A percentile compares a stretch with the other conserved stretches of the same genome.
These are phyloP conservation scores for Allolobophora icterica DNA, from an alignment of 2,888 invertebrate genomes.

Conservation along the genomic window DNA sequence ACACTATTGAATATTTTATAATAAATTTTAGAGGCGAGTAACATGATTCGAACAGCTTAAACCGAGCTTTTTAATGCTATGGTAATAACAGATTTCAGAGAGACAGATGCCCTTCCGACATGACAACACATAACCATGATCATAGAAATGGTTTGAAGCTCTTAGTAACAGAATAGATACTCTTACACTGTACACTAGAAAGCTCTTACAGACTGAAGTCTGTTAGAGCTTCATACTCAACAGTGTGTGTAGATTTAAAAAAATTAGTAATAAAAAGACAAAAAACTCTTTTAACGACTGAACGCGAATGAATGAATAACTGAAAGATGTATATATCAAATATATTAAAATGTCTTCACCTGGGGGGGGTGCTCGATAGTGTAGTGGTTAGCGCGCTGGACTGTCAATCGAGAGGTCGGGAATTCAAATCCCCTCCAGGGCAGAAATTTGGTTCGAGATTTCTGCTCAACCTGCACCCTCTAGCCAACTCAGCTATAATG, in stretches of 20 bases:
- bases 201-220: not conserved
- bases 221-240: no score
- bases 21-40: not conserved
- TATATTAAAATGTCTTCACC: no score
- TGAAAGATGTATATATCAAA: no score
- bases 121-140: not conserved
- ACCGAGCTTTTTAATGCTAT: not conserved
- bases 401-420: no score
- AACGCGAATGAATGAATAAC: not conserved
- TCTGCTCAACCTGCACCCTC: no score
- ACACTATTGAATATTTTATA: not conserved
- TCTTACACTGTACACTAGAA: not conserved
- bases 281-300: slow-evolving; percentile 4
- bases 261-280: not conserved
- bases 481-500: no score
- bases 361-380: no score
- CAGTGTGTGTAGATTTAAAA: not conserved
- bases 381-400: no score
- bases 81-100: not conserved
- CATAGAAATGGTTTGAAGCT: not conserved
- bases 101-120: not conserved
- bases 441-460: no score
- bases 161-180: not conserved
- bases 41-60: not conserved
- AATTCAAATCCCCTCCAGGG: no score